phyloP scores from a whole-genome alignment of 92 coral and sea anemone genomes.

The Zoanthus sociatus region DNA sequence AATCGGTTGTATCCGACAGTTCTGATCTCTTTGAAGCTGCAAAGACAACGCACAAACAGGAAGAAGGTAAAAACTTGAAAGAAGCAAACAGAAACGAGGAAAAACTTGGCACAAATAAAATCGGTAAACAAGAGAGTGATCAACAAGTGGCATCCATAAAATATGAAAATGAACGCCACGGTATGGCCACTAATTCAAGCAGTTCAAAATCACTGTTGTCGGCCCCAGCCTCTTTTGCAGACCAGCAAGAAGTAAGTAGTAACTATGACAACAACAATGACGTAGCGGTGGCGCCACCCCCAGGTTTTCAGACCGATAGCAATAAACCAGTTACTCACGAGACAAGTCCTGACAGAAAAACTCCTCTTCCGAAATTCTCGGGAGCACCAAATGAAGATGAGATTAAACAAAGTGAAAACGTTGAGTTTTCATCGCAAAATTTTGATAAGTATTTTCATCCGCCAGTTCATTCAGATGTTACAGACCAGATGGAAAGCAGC shows the following conservation, averaged over 20 bases:
- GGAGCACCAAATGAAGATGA: not conserved
- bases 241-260: constrained; percentile 7
- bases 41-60: constrained; percentile 9
- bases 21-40: not conserved
- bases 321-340: not conserved
- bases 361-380: not conserved
- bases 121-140: not conserved
- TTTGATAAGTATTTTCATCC: constrained; percentile 27
- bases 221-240: constrained; percentile 19
- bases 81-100: not conserved
- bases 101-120: not conserved
- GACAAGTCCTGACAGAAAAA: not conserved
- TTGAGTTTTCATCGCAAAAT: not conserved
- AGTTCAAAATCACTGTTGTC: not conserved
- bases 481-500: not conserved
- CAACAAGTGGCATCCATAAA: not conserved
- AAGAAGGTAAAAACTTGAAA: not conserved
- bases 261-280: not conserved
- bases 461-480: not conserved
- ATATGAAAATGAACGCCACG: not conserved
- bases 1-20: constrained; percentile 22
- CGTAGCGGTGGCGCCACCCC: constrained; percentile 26
- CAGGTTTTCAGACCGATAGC: constrained; percentile 15
- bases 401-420: not conserved
- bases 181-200: not conserved